Base-by-base conservation (phyloP, 1,140 invertebrate genomes). In the Drosophila nasuta region DNA sequence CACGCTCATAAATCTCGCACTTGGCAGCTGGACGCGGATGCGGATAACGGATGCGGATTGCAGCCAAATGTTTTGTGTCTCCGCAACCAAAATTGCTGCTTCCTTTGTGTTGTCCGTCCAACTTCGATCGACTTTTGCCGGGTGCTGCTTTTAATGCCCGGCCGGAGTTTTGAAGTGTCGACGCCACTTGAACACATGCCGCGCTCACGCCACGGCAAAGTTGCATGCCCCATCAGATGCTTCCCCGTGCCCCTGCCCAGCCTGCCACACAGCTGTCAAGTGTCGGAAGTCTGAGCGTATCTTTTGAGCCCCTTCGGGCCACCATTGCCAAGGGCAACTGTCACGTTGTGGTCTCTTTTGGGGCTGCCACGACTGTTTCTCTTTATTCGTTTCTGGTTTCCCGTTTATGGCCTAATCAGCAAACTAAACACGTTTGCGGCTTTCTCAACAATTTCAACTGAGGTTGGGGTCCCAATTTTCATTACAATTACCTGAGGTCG, bases 261-360 rank as follows among this genome's bases (percentile, higher is more conserved):
- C 20, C 25, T 52, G 4, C 6, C 2, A 5, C 41, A 2, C 69
- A 77, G 74, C 58, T 77, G 63, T 38, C 68, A 63, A 62, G 48
- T 68, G 65, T 60, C 49, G 17, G 13, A 13, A 59, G 54, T 43
- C 66, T 52, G 59, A 43, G 59, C 25, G 46, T 71, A 67, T 73
- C 54, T 66, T 54, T 67, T 38, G 2, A 38, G 35, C 35, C 35
- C 30, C 59, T 48, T 62, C 35, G 54, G 38, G 51, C 10, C 11
- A 49, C 75, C 59, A 64, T 67, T 78, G 72, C 76, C 77, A 79
- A 77, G 77, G 77, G 68, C 77, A 73, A 60, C 62, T 76, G 73
- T 71, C 73, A 70, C 72, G 60, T 75, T 68, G 57, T 28, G 20
- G 30, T 33, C 38, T 33, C 45, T 56, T 30, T 65, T 20, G 43